These are phyloP conservation scores for Limanda limanda DNA, from an alignment of 2,113 vertebrate genomes.

Conservation along the genomic window DNA sequence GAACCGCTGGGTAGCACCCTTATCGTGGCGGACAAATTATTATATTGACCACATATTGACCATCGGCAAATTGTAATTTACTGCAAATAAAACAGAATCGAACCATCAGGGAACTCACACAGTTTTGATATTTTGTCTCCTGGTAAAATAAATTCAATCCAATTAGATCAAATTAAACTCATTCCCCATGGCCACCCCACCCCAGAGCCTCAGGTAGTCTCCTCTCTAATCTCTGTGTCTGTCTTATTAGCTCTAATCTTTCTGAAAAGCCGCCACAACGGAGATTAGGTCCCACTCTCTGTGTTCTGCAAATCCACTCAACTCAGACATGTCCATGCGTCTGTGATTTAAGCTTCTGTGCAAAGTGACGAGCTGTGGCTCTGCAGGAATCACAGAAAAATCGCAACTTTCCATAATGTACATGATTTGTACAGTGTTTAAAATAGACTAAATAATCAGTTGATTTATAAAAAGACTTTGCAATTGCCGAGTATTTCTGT, in stretches of 20 bases:
- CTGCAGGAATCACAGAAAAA: not conserved
- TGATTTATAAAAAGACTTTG: not conserved
- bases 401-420: not conserved
- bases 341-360: not conserved
- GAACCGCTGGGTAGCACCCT: not conserved
- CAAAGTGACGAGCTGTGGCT: not conserved
- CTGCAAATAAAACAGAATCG: not conserved
- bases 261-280: slow-evolving; percentile 40
- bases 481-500: not conserved
- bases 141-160: not conserved
- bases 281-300: slow-evolving; percentile 31
- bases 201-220: slow-evolving; percentile 1
- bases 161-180: slow-evolving; percentile 37
- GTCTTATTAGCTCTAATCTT: slow-evolving; percentile 51
- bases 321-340: slow-evolving; percentile 12
- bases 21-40: slow-evolving; percentile 17
- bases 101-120: not conserved
- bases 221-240: slow-evolving; percentile 52
- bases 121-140: not conserved
- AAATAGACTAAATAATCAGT: not conserved
- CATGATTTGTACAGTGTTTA: not conserved
- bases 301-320: slow-evolving; percentile 19
- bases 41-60: not conserved
- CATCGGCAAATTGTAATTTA: slow-evolving; percentile 33
- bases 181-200: slow-evolving; percentile 15